Evolutionary conservation across 2,113 vertebrate genomes (phyloP), one percentile per base, ranked within the genome.

Genomic region (Asarcornis scutulata): DNA sequence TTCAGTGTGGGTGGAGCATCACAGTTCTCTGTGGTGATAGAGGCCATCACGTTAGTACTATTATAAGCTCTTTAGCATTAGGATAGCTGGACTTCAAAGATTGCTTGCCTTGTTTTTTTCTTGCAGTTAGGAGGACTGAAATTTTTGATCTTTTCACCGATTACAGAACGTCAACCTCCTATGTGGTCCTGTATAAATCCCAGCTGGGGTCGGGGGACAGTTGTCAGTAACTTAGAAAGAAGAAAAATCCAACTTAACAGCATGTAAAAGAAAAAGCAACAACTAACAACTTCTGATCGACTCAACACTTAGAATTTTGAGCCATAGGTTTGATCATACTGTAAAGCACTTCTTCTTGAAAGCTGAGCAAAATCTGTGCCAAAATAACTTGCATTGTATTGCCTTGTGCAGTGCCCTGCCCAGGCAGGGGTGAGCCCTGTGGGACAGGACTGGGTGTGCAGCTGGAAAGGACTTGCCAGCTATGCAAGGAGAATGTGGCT

Each of bases 1-100:
- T 69, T 56, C 6, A 7, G 9, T 77, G 60, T 67, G 52, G 59
- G 13, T 58, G 40, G 27, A 69, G 6, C 40, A 10, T 48, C 55
- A 26, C 1, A 2, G 13, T 74, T 53, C 26, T 42, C 80, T 53
- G 23, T 17, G 7, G 36, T 40, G 22, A 9, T 40, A 36, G 32
- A 81, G 67, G 17, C 46, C 11, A 17, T 69, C 20, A 2, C 0
- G 0, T 32, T 32, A 42, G 7, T 15, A 29, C 7, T 9, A 16
- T 56, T 71, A 1, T 17, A 48, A 71, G 40, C 50, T 91, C 60
- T 69, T 38, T 50, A 78, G 26, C 8, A 5, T 38, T 32, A 21
- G 46, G 32, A 2, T 18, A 63, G 17, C 31, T 77, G 68, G 59
- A 34, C 66, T 90, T 64, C 68, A 46, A 82, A 68, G 32, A 16